phyloP scores from a whole-genome alignment of 35 echinoderm and acorn worm genomes.

The Strongylocentrotus purpuratus region DNA sequence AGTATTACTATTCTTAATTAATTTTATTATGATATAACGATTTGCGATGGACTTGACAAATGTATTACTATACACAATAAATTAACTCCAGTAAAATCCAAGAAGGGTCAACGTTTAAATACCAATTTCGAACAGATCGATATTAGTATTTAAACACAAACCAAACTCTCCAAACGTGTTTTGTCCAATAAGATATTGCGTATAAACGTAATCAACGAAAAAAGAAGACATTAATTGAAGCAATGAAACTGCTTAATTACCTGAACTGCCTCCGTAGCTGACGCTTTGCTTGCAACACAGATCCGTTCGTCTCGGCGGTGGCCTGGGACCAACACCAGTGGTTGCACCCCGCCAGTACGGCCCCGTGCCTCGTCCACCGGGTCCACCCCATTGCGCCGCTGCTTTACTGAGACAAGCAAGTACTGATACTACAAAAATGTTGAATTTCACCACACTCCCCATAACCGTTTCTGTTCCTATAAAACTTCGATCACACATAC shows the following conservation, averaged over 20 bases:
- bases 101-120: too few relatives aligned
- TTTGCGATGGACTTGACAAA: too few relatives aligned
- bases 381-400: background rate
- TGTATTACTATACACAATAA: too few relatives aligned
- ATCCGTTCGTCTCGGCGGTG: background rate
- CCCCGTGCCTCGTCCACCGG: conserved; percentile 8
- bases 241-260: background rate
- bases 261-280: conserved; percentile 44
- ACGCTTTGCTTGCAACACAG: background rate
- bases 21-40: too few relatives aligned
- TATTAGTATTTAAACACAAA: too few relatives aligned
- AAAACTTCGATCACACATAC: background rate
- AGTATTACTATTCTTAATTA: too few relatives aligned
- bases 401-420: background rate
- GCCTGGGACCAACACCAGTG: background rate
- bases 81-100: too few relatives aligned
- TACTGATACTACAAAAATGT: background rate
- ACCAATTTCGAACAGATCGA: too few relatives aligned
- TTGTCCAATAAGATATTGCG: too few relatives aligned
- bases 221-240: too few relatives aligned
- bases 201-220: too few relatives aligned
- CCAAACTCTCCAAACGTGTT: too few relatives aligned
- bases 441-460: background rate
- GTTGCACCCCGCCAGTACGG: background rate
- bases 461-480: background rate